phyloP scores from a whole-genome alignment of 37 sponge, comb jelly and placozoan genomes.

The Geodia barretti region DNA sequence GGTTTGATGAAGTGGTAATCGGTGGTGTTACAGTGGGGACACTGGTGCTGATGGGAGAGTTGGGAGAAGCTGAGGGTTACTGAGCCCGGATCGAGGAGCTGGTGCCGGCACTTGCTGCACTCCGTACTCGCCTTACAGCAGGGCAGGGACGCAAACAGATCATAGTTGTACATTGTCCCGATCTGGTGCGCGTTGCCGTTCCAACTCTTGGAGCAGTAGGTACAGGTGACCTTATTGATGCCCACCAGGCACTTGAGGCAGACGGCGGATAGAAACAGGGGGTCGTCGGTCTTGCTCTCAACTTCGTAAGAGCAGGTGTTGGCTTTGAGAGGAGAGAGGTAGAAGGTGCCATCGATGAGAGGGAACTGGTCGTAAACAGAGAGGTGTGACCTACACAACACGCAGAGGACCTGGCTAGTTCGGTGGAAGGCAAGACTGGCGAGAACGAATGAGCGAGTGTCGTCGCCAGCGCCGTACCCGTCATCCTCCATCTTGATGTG shows the following conservation, averaged over 20 bases:
- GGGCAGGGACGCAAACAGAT: conserved; percentile 86
- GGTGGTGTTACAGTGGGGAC: conserved; percentile 64
- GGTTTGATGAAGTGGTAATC: conserved; percentile 93
- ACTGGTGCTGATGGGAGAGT: conserved; percentile 66
- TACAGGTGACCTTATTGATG: conserved; percentile 64
- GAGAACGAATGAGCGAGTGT: conserved; percentile 82
- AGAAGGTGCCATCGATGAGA: conserved; percentile 88
- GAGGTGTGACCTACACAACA: conserved; percentile 69
- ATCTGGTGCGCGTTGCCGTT: conserved; percentile 84
- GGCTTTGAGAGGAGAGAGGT: conserved; percentile 63
- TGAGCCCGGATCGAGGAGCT: conserved; percentile 55
- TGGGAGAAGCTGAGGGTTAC: conserved; percentile 68
- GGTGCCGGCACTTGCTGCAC: conserved; percentile 78
- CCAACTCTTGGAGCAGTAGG: conserved; percentile 78
- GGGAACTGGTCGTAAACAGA: conserved; percentile 93
- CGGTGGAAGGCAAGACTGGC: conserved; percentile 73
- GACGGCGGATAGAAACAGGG: conserved; percentile 75
- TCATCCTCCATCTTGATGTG: conserved; percentile 98
- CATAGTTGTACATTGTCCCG: conserved; percentile 92
- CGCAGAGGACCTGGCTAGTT: conserved; percentile 72
- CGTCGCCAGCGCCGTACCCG: conserved; percentile 86
- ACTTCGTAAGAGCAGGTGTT: conserved; percentile 60
- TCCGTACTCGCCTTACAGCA: conserved; percentile 74
- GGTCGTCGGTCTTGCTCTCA: conserved; percentile 65
- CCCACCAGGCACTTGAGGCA: conserved; percentile 85